Base-by-base conservation (phyloP, 2,113 vertebrate species). In the Dermatemys mawii region DNA sequence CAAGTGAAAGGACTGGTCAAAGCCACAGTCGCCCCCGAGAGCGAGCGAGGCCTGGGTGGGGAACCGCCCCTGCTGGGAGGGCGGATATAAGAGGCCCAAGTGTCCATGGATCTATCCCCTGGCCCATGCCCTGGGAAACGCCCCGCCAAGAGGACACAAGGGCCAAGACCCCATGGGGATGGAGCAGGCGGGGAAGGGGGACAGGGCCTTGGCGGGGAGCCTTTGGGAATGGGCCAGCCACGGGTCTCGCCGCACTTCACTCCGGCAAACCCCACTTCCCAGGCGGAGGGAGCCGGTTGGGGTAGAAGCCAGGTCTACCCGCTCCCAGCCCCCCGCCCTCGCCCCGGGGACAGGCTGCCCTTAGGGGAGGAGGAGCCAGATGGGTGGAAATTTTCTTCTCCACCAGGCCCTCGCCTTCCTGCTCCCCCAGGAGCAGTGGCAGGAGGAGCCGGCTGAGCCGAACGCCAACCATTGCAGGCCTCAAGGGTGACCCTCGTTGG, bases 401-500 rank as follows among this genome's bases (percentile, higher is more conserved):
- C 8, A 5, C 2, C 35, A 67, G 63, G 21, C 35, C 35, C 35
- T 35, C 5, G 8, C 21, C 16, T 17, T 16, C 19, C 35, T n/a
- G 35, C 63, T 38, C 17, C 16, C 63, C 8, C 32, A 2, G 5
- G 6, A 35, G 29, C 57, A 35, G 57, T 35, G 35, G 57, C 57
- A 6, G 9, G 35, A 17, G 35, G 60, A 35, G 16, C 35, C n/a
- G 60, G 32, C 63, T 67, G 32, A 63, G 60, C 21, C 63, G n/a
- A n/a, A 67, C 35, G 7, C 60, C 60, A 10, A 63, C 60, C 16
- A 6, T 35, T 63, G 32, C 60, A 16, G 32, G 32, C 14, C 8
- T 0, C 0, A 0, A 51, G 1, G 35, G 4, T 3, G 5, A 1
- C 78, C 1, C 13, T 29, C 24, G 50, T 24, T 2, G 2, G 2